phyloP scores from a whole-genome alignment of 2,888 invertebrate species.

The Plemyria rubiginata region DNA sequence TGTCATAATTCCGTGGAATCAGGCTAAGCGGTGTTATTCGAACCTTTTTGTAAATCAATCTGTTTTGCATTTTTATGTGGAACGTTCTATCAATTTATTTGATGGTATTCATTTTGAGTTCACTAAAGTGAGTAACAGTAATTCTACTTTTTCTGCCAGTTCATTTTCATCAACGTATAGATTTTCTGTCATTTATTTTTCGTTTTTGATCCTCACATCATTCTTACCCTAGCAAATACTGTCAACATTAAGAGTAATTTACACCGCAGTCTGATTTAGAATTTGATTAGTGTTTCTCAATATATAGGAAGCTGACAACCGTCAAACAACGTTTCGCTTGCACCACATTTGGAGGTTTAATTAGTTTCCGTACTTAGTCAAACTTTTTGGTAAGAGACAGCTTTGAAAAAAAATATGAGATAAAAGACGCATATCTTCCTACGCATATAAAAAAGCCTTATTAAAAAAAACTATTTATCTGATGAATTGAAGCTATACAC shows the following conservation, averaged over 20 bases:
- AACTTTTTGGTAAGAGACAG: too few relatives aligned
- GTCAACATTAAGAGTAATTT: not conserved
- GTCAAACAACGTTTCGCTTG: too few relatives aligned
- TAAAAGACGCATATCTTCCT: not conserved
- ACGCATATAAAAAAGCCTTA: too few relatives aligned
- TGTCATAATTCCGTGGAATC: conserved; percentile 39
- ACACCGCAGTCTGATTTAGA: not conserved
- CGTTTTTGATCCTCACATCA: not conserved
- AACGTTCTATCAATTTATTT: conserved; percentile 27
- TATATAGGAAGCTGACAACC: too few relatives aligned
- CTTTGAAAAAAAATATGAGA: too few relatives aligned
- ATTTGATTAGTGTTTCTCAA: not conserved
- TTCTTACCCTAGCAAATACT: not conserved
- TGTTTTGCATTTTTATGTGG: conserved; percentile 31
- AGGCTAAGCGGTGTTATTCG: conserved; percentile 22
- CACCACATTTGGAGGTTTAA: too few relatives aligned
- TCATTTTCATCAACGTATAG: not conserved
- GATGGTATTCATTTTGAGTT: conserved; percentile 12
- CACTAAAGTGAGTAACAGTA: conserved; percentile 19
- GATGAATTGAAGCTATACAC: too few relatives aligned
- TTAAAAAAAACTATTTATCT: too few relatives aligned
- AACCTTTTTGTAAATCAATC: conserved; percentile 33
- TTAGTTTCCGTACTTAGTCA: too few relatives aligned
- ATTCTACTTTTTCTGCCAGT: not conserved
- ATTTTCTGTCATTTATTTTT: too few relatives aligned